phyloP scores from a whole-genome alignment of 2,797 vertebrate genomes.

The Erithacus rubecula region DNA sequence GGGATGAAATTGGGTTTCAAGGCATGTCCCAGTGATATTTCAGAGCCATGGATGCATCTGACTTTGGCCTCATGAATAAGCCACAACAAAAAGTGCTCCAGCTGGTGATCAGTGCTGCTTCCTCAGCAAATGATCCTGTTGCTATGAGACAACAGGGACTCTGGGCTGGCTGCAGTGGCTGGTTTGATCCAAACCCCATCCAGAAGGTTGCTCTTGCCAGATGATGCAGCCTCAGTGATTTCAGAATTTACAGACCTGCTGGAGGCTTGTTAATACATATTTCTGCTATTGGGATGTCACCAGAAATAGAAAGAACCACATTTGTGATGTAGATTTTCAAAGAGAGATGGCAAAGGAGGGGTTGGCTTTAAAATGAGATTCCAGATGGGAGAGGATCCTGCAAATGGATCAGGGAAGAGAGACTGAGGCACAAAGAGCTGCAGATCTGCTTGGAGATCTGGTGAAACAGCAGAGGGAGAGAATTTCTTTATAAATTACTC shows the following conservation, averaged over 20 bases:
- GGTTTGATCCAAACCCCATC: not conserved
- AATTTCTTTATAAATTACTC: not conserved
- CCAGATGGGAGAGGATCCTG: not conserved
- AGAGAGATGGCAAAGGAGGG: not conserved
- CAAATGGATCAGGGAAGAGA: not conserved
- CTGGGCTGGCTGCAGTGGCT: not conserved
- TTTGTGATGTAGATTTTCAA: not conserved
- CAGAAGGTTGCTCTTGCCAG: not conserved
- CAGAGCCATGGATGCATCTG: not conserved
- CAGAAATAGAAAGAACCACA: not conserved
- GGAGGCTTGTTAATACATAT: not conserved
- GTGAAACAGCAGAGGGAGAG: not conserved
- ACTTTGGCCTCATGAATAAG: slow-evolving; percentile 2
- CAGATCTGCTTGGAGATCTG: not conserved
- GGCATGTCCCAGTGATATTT: not conserved
- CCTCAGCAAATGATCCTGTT: slow-evolving; percentile 23
- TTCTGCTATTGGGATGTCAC: not conserved
- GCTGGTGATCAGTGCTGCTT: slow-evolving; percentile 13
- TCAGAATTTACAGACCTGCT: not conserved
- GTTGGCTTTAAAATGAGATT: not conserved
- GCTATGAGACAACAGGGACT: slow-evolving; percentile 21
- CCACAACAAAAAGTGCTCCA: not conserved
- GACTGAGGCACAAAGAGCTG: not conserved
- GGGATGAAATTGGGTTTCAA: not conserved
- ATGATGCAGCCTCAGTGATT: not conserved